Evolutionary conservation across 2,113 vertebrate genomes (phyloP).

Genomic region (Dinomys branickii): DNA sequence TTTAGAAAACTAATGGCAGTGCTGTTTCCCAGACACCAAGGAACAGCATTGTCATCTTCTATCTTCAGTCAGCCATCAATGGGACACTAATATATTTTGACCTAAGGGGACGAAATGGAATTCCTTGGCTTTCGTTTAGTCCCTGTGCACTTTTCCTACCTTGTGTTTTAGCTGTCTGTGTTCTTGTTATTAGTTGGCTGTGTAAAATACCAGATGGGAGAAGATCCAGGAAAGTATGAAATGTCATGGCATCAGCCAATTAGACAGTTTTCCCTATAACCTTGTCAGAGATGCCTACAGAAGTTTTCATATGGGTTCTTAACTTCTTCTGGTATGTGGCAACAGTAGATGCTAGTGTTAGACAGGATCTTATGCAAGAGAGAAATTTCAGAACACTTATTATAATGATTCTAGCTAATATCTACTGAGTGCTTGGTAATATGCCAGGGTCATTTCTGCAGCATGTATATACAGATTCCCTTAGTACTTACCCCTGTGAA

Average conservation of each 20-base stretch:
- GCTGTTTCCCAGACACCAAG: slow-evolving; percentile 33
- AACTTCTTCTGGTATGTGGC: not conserved
- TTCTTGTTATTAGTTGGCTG: not conserved
- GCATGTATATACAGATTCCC: not conserved
- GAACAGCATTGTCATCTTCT: not conserved
- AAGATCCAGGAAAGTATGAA: not conserved
- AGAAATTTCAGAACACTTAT: not conserved
- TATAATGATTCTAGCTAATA: not conserved
- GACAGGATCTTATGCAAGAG: not conserved
- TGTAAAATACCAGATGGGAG: slow-evolving; percentile 43
- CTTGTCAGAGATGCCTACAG: not conserved
- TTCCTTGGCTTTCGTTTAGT: slow-evolving; percentile 45
- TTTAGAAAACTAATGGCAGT: slow-evolving; percentile 62
- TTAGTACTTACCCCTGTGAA: not conserved
- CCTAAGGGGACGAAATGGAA: slow-evolving; percentile 12
- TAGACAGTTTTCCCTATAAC: not conserved
- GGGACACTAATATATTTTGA: slow-evolving; percentile 63
- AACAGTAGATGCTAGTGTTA: not conserved
- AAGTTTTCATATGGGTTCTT: not conserved
- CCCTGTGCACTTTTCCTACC: not conserved
- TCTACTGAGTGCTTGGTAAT: not conserved
- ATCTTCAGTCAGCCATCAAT: not conserved
- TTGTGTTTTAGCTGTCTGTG: not conserved
- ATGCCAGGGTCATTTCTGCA: not conserved
- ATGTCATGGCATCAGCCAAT: not conserved